Evolutionary conservation across 2,797 vertebrate genomes (phyloP).

Genomic region (Nannoperca obscura): DNA sequence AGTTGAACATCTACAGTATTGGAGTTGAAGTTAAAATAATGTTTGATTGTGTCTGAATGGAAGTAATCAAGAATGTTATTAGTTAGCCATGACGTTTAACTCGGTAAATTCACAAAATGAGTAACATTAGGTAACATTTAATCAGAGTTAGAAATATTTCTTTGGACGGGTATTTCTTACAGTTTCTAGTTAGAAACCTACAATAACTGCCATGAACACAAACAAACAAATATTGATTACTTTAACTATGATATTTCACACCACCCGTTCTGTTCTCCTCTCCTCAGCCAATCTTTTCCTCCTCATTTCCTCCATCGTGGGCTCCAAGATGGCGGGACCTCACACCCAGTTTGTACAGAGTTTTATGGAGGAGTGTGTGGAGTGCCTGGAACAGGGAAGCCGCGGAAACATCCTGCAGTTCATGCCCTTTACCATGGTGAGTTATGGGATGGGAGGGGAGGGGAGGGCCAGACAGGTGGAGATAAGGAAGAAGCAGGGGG

Average conservation of each 20-base stretch:
- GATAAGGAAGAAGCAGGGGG: not conserved
- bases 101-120: not conserved
- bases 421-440: conserved; percentile 98
- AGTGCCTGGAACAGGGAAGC: conserved; percentile 94
- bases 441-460: conserved; percentile 50
- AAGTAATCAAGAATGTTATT: not conserved
- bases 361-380: conserved; percentile 98
- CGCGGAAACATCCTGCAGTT: conserved; percentile 96
- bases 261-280: conserved; percentile 10
- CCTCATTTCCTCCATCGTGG: conserved; percentile 94
- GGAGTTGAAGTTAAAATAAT: not conserved
- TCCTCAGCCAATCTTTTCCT: conserved; percentile 94
- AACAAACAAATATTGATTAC: fast-evolving
- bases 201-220: not conserved
- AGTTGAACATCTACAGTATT: no score
- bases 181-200: not conserved
- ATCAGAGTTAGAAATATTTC: not conserved
- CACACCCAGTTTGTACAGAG: conserved; percentile 99
- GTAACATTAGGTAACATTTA: no score
- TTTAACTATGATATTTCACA: not conserved
- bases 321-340: conserved; percentile 92
- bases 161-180: not conserved
- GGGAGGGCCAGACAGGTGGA: not conserved
- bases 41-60: not conserved
- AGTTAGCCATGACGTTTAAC: not conserved